A percentile compares a stretch with the other conserved stretches of the same genome.
Evolutionary conservation across 2,113 vertebrate species (phyloP).

Genomic region (Parus major): DNA sequence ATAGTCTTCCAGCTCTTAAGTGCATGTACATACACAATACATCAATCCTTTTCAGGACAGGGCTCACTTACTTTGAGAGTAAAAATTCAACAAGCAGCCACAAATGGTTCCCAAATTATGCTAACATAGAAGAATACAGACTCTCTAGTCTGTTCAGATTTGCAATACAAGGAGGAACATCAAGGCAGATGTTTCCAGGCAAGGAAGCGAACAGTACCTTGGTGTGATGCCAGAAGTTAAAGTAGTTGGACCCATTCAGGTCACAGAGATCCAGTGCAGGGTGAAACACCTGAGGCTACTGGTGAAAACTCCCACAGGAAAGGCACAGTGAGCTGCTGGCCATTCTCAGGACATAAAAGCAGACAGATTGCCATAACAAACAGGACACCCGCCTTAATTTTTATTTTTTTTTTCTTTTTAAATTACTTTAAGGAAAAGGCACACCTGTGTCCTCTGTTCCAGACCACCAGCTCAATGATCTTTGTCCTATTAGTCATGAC

Average conservation of each 20-base stretch:
- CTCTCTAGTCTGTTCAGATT: background rate
- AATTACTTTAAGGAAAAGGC: background rate
- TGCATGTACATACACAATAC: background rate
- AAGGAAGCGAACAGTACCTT: background rate
- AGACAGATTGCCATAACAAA: background rate
- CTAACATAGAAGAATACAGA: background rate
- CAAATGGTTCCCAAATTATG: background rate
- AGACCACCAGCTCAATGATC: background rate
- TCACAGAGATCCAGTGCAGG: background rate
- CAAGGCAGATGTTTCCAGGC: background rate
- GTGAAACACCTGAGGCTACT: background rate
- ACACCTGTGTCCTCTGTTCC: background rate
- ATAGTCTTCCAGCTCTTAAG: background rate
- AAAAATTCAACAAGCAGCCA: background rate
- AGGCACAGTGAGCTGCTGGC: background rate
- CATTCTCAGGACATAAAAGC: background rate
- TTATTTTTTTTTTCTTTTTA: background rate
- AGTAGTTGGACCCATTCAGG: background rate
- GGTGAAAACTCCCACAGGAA: background rate
- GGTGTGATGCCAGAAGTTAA: background rate
- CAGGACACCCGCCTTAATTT: background rate
- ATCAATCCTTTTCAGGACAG: background rate
- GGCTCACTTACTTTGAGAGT: background rate
- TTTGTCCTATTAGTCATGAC: slow-evolving; percentile 12
- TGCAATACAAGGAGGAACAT: background rate